These are phyloP conservation scores for Connochaetes taurinus DNA, from an alignment of 2,113 vertebrate genomes.

Conservation along the genomic window DNA sequence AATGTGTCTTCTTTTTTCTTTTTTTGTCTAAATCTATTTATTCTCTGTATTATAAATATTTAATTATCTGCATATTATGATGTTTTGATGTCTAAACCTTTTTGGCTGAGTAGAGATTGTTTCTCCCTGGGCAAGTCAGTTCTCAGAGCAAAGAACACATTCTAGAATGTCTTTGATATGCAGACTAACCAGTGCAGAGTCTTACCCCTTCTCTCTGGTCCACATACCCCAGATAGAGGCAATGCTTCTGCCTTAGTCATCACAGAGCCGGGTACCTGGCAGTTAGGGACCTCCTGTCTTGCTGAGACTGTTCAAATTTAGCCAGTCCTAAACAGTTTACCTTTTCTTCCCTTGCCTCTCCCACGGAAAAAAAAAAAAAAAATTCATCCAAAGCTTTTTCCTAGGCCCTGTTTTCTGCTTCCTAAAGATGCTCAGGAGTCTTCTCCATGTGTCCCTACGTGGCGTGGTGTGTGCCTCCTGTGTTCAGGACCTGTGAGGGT, in stretches of 20 bases:
- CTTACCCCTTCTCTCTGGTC: background rate
- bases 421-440: background rate
- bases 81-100: background rate
- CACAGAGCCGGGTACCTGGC: background rate
- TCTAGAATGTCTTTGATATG: background rate
- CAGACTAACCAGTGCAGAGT: background rate
- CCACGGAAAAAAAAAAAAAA: accelerated
- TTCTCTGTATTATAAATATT: background rate
- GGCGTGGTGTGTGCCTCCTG: accelerated
- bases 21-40: background rate
- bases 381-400: background rate
- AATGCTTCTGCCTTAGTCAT: background rate
- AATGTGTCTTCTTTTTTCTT: background rate
- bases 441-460: background rate
- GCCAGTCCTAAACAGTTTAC: background rate
- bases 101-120: background rate
- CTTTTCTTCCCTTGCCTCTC: background rate
- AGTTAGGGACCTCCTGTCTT: background rate
- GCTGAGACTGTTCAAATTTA: background rate
- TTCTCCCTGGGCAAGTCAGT: background rate
- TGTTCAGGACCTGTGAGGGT: background rate
- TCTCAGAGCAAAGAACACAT: background rate
- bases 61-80: background rate
- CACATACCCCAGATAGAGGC: background rate
- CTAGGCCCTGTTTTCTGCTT: background rate